These are phyloP conservation scores for Schmidtea mediterranea DNA, from an alignment of 1,140 invertebrate species.

Conservation along the genomic window DNA sequence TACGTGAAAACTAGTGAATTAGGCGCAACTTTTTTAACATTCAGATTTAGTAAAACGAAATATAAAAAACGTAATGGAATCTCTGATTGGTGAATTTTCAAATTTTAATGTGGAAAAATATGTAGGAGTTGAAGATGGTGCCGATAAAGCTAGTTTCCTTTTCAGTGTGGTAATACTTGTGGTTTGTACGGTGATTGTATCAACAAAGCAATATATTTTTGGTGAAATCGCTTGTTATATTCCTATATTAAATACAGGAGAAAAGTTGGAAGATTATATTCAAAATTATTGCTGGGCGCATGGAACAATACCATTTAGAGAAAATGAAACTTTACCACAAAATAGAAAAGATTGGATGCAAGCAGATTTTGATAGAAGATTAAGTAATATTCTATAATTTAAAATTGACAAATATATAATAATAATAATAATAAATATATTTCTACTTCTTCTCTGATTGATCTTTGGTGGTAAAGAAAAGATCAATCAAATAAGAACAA, in stretches of 20 bases:
- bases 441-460: no score
- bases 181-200: neutral
- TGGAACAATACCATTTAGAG: slow-evolving; percentile 1
- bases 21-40: no score
- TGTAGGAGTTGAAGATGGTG: slow-evolving; percentile 1
- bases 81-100: neutral
- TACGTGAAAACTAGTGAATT: no score
- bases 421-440: no score
- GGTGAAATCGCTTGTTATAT: slow-evolving; percentile 1
- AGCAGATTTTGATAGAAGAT: neutral
- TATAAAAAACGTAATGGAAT: no score
- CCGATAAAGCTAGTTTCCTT: slow-evolving; percentile 2
- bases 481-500: no score
- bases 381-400: slow-evolving; percentile 1
- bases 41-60: no score
- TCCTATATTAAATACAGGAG: neutral
- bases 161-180: neutral
- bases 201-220: slow-evolving; percentile 3
- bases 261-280: neutral
- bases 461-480: no score
- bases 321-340: neutral
- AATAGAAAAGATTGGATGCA: neutral
- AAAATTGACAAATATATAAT: no score
- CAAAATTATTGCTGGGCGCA: slow-evolving; percentile 5
- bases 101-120: neutral